Percentiles rank a stretch among this genome's conserved stretches.
phyloP scores from a whole-genome alignment of 2,888 invertebrate genomes.

The Mylabris sibirica region DNA sequence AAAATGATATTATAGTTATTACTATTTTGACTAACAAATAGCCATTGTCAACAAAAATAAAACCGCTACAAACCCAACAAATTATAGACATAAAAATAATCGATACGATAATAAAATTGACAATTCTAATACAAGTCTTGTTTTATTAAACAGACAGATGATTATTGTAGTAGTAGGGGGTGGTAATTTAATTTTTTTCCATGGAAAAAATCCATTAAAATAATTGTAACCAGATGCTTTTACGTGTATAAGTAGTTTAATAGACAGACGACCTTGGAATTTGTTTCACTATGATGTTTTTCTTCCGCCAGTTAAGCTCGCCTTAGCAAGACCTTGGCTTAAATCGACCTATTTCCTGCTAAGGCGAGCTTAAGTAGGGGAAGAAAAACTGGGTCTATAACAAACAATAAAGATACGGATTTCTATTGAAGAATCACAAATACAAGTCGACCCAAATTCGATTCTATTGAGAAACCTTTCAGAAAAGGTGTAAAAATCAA shows the following conservation, averaged over 20 bases:
- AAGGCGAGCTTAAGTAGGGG: too few species aligned
- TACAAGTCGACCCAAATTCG: background rate
- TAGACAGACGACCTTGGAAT: too few species aligned
- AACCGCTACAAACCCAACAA: background rate
- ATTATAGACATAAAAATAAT: background rate
- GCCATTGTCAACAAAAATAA: conserved; percentile 1
- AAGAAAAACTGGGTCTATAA: too few species aligned
- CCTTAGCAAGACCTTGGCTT: too few species aligned
- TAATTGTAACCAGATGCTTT: background rate
- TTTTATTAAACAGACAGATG: background rate
- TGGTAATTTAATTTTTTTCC: background rate
- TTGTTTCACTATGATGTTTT: too few species aligned
- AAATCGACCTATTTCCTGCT: too few species aligned
- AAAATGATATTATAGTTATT: too few species aligned
- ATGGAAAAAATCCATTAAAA: background rate
- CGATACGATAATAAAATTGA: background rate
- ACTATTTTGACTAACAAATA: background rate
- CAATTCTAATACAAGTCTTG: background rate
- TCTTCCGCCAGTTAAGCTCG: too few species aligned
- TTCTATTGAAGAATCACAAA: background rate
- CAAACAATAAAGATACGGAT: background rate
- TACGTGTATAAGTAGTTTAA: too few species aligned
- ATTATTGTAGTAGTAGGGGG: background rate
- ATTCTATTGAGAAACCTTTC: background rate
- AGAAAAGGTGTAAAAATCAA: background rate